Evolutionary conservation across 1,140 invertebrate species (phyloP).

Genomic region (Listronotus oregonensis): DNA sequence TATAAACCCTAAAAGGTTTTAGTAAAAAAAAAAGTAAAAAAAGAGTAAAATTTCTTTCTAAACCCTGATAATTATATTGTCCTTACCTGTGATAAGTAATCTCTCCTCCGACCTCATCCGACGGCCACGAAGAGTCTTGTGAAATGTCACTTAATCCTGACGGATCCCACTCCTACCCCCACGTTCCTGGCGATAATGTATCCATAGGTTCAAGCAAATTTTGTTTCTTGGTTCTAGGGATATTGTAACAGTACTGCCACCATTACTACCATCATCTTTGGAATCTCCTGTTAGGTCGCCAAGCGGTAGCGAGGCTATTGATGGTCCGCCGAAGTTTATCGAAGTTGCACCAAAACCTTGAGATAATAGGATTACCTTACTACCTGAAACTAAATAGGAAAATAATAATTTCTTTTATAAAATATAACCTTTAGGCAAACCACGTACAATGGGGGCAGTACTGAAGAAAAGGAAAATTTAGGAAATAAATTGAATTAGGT

Average conservation of each 20-base stretch:
- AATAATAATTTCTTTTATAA: background rate
- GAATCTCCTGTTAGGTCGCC: conserved; percentile 55
- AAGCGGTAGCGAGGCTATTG: conserved; percentile 53
- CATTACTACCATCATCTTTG: conserved; percentile 54
- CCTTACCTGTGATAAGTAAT: conserved; percentile 86
- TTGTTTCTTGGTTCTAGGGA: conserved; percentile 51
- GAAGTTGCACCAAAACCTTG: conserved; percentile 49
- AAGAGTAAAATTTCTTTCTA: no score
- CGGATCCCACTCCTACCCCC: conserved; percentile 35
- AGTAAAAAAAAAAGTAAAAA: no score
- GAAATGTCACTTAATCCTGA: conserved; percentile 69
- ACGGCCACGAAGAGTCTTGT: conserved; percentile 73
- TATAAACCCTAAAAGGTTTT: no score
- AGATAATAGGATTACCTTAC: conserved; percentile 49
- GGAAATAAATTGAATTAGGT: no score
- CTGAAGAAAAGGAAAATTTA: no score
- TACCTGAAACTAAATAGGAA: conserved; percentile 39
- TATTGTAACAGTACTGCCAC: conserved; percentile 67
- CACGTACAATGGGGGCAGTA: no score
- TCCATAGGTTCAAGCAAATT: conserved; percentile 25
- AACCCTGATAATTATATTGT: no score
- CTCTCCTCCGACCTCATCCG: conserved; percentile 73
- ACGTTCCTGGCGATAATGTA: conserved; percentile 33
- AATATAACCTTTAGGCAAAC: no score
- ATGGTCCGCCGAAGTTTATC: conserved; percentile 48